phyloP scores from a whole-genome alignment of 2,888 invertebrate genomes.

The Rhingia campestris region DNA sequence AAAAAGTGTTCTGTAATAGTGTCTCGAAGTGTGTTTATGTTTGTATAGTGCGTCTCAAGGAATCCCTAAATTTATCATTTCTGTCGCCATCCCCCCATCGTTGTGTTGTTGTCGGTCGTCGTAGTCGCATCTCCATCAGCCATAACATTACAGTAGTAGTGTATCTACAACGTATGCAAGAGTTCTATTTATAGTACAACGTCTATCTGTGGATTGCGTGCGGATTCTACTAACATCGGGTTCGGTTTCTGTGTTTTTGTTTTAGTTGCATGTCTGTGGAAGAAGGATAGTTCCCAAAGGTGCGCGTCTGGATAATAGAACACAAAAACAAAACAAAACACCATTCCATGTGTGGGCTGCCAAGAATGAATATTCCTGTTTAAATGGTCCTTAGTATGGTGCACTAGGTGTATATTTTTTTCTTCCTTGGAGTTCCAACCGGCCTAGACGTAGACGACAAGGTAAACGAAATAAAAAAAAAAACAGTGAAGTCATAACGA shows the following conservation, averaged over 20 bases:
- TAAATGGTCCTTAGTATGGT: slow-evolving; percentile 22
- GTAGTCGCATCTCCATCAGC: slow-evolving; percentile 7
- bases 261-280: neutral
- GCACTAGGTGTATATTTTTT: slow-evolving; percentile 16
- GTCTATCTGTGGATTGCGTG: slow-evolving; percentile 51
- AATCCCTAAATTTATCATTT: slow-evolving; percentile 45
- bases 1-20: slow-evolving; percentile 20
- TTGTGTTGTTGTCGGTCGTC: slow-evolving; percentile 3
- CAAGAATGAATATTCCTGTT: slow-evolving; percentile 2
- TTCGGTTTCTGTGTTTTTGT: slow-evolving; percentile 29
- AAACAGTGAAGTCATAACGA: slow-evolving; percentile 29
- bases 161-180: slow-evolving; percentile 21
- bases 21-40: slow-evolving; percentile 36
- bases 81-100: neutral
- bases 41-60: slow-evolving; percentile 39
- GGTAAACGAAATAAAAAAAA: slow-evolving; percentile 18
- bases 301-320: slow-evolving; percentile 31
- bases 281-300: slow-evolving; percentile 38
- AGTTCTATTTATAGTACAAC: slow-evolving; percentile 49
- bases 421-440: slow-evolving; percentile 22
- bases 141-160: slow-evolving; percentile 43
- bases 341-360: slow-evolving; percentile 55
- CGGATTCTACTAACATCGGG: slow-evolving; percentile 37
- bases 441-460: slow-evolving; percentile 49
- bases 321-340: slow-evolving; percentile 1